Conservation (phyloP, 2,113 vertebrate species). For the Calyptomena viridis region DNA sequence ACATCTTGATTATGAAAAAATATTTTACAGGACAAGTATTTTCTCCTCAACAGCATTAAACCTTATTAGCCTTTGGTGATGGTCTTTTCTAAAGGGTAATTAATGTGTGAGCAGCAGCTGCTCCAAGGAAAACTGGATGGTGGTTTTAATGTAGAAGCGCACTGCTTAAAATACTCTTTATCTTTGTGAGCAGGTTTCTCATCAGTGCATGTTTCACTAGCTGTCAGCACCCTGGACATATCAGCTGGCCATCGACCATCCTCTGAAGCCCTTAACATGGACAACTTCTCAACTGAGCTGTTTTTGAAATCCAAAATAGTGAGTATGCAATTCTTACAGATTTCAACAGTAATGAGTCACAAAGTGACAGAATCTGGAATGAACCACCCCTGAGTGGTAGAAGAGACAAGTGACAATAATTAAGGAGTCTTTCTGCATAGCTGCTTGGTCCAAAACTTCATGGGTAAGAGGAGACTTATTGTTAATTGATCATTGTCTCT, state of each 20-base stretch:
- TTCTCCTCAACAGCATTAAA: neutral
- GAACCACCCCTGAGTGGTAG: neutral
- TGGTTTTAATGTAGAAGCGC: neutral
- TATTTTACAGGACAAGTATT: neutral
- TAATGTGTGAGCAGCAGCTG: neutral
- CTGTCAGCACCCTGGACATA: neutral
- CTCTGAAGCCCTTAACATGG: neutral
- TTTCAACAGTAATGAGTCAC: neutral
- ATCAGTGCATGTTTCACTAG: neutral
- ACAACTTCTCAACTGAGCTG: neutral
- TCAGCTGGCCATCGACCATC: neutral
- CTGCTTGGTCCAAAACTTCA: neutral
- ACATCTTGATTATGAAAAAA: neutral
- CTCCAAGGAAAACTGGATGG: neutral
- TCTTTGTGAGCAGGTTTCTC: neutral
- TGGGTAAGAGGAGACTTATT: neutral
- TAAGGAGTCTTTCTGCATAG: neutral
- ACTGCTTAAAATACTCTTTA: neutral
- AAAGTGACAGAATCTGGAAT: neutral
- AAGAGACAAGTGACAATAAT: neutral
- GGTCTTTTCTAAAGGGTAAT: conserved; percentile 25
- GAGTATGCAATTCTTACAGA: neutral
- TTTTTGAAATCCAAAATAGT: neutral
- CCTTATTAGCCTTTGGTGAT: conserved; percentile 1
- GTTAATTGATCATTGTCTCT: neutral